A percentile compares a stretch with the other conserved stretches of the same genome.
Conservation (phyloP, 2,113 vertebrate species). For the Lepus europaeus region DNA sequence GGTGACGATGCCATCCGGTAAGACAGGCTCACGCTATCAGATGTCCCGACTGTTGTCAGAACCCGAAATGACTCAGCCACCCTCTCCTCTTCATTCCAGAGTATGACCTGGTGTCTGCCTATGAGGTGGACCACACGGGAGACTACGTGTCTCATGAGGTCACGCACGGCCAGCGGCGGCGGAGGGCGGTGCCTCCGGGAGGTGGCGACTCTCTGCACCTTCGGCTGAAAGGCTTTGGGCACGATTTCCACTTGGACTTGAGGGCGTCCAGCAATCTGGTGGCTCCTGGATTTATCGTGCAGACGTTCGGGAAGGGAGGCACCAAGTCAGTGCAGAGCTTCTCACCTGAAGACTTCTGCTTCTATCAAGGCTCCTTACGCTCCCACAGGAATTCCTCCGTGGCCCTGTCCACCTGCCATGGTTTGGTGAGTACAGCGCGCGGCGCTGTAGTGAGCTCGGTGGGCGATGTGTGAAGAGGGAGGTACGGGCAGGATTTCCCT, state of each 20-base stretch:
- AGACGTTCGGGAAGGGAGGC: constrained; percentile 89
- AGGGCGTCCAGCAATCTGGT: constrained; percentile 86
- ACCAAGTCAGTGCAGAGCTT: constrained; percentile 88
- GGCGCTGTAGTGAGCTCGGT: accelerated
- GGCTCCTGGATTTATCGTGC: constrained; percentile 91
- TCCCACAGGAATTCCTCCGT: constrained; percentile 91
- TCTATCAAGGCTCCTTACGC: constrained; percentile 92
- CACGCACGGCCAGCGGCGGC: constrained; percentile 87
- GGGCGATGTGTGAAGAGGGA: accelerated
- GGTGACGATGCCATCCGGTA: too few relatives aligned
- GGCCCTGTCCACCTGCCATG: constrained; percentile 93
- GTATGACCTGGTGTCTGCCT: constrained; percentile 92
- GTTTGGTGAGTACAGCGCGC: constrained; percentile 91
- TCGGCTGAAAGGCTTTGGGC: constrained; percentile 89
- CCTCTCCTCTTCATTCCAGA: constrained; percentile 84
- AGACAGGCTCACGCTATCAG: not conserved
- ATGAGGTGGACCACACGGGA: constrained; percentile 91
- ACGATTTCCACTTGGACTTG: constrained; percentile 93
- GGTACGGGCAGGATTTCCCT: accelerated
- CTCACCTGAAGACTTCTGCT: constrained; percentile 90
- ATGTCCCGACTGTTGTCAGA: not conserved
- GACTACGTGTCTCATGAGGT: constrained; percentile 90
- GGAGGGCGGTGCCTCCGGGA: constrained; percentile 69
- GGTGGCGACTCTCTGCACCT: constrained; percentile 87
- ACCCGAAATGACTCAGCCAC: not conserved